Evolutionary conservation across 2,797 vertebrate species (phyloP).

Genomic region (Myripristis murdjan): DNA sequence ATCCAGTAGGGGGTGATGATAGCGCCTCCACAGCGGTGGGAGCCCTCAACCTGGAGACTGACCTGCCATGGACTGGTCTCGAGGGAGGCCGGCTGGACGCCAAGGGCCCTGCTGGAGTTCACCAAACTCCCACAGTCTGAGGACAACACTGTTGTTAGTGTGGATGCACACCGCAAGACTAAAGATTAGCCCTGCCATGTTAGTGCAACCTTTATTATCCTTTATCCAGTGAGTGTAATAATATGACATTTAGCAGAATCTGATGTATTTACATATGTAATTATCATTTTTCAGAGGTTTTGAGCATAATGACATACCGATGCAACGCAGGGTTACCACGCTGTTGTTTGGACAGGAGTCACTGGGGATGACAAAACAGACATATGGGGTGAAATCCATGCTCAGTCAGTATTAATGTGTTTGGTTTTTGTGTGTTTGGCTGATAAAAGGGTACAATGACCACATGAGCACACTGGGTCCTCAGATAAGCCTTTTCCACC

Average conservation of each 20-base stretch:
- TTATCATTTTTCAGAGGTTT: too few relatives aligned
- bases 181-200: too few relatives aligned
- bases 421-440: neutral
- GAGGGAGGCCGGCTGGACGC: conserved; percentile 46
- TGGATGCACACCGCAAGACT: neutral
- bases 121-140: conserved; percentile 56
- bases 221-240: too few relatives aligned
- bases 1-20: conserved; percentile 90
- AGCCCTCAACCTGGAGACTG: conserved; percentile 82
- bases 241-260: too few relatives aligned
- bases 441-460: neutral
- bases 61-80: conserved; percentile 92
- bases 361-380: conserved; percentile 72
- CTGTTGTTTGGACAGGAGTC: conserved; percentile 76
- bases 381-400: neutral
- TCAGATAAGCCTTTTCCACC: too few relatives aligned
- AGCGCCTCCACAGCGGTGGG: conserved; percentile 89
- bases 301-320: conserved; percentile 74
- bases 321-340: conserved; percentile 87
- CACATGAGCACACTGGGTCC: neutral
- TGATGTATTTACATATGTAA: too few relatives aligned
- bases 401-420: neutral
- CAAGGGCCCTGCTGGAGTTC: conserved; percentile 79
- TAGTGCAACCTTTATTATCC: too few relatives aligned
- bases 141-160: conserved; percentile 5